Percentiles rank a stretch among this genome's conserved stretches.
These are phyloP conservation scores for Andrena flavipes DNA, from an alignment of 2,888 invertebrate genomes.

Conservation along the genomic window DNA sequence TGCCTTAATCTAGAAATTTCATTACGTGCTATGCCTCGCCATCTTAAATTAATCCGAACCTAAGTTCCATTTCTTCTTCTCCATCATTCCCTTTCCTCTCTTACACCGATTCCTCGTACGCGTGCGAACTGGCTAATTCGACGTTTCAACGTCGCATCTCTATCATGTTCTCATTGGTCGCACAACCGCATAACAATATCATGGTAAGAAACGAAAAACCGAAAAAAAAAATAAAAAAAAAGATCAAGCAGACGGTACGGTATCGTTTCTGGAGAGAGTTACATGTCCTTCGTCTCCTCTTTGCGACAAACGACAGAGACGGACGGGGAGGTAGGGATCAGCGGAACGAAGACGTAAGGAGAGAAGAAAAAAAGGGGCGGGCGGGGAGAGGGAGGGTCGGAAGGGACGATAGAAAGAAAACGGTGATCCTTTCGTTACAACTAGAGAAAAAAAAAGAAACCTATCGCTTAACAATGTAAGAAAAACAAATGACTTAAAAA, in stretches of 20 bases:
- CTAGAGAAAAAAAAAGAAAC: constrained; percentile 57
- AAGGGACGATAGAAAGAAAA: constrained; percentile 52
- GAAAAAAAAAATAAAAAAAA: background rate
- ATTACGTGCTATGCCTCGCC: constrained; percentile 78
- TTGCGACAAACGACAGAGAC: constrained; percentile 37
- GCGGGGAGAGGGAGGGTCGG: background rate
- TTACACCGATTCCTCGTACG: constrained; percentile 59
- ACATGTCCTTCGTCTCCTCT: constrained; percentile 40
- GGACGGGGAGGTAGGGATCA: constrained; percentile 27
- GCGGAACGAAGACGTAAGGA: background rate
- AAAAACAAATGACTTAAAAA: constrained; percentile 80
- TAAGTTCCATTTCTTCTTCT: constrained; percentile 50
- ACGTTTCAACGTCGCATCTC: constrained; percentile 45
- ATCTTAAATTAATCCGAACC: constrained; percentile 73
- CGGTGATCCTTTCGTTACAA: constrained; percentile 58
- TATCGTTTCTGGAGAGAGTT: constrained; percentile 53
- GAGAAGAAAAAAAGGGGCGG: background rate
- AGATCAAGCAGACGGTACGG: constrained; percentile 49
- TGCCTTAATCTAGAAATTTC: constrained; percentile 85
- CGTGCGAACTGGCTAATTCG: constrained; percentile 51
- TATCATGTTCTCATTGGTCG: constrained; percentile 48
- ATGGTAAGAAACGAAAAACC: constrained; percentile 49
- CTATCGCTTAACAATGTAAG: constrained; percentile 80
- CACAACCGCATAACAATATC: constrained; percentile 61
- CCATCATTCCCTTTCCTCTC: constrained; percentile 18